Evolutionary conservation across 2,113 vertebrate genomes (phyloP).

Genomic region (Colius striatus): DNA sequence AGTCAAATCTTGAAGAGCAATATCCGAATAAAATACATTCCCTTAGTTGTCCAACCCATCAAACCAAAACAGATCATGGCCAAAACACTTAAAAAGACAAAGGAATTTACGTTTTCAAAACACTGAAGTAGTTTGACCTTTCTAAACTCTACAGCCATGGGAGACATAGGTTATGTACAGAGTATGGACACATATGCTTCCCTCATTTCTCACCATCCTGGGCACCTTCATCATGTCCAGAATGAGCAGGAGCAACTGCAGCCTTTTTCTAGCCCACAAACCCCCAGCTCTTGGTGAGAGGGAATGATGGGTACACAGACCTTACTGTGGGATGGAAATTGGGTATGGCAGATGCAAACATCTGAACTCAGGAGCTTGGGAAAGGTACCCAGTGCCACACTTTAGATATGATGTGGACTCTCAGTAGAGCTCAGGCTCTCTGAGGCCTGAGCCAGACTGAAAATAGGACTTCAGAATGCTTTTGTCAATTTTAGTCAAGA

Average conservation of each 20-base stretch:
- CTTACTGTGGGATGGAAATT: neutral
- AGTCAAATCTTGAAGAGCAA: neutral
- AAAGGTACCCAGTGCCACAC: neutral
- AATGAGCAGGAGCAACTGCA: neutral
- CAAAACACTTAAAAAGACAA: neutral
- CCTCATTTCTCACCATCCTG: neutral
- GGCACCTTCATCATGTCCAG: neutral
- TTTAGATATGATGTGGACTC: neutral
- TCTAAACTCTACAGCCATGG: neutral
- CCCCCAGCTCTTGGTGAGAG: neutral
- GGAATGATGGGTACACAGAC: neutral
- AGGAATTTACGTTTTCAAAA: neutral
- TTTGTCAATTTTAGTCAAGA: conserved; percentile 25
- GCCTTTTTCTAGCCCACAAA: neutral
- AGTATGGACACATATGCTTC: neutral
- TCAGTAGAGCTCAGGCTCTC: neutral
- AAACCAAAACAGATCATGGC: neutral
- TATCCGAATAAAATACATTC: neutral
- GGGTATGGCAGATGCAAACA: neutral
- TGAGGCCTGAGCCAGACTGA: neutral
- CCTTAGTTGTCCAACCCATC: neutral
- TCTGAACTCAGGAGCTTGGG: neutral
- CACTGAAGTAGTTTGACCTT: neutral
- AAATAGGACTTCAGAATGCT: conserved; percentile 1
- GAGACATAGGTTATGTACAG: neutral